These are phyloP conservation scores for Phyllostomus hastatus DNA, from an alignment of 2,113 vertebrate species.

Conservation along the genomic window DNA sequence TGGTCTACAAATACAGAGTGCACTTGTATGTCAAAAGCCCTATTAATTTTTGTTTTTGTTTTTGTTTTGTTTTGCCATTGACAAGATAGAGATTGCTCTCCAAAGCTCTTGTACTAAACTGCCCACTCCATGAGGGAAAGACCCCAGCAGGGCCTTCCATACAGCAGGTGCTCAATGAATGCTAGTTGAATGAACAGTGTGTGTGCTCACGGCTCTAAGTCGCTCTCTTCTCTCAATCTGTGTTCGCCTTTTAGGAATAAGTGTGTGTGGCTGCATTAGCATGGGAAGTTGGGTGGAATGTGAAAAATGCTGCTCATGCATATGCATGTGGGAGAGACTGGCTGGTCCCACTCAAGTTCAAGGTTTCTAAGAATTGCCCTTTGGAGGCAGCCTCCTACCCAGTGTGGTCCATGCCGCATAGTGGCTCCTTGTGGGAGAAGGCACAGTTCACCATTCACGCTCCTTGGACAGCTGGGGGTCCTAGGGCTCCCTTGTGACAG, in stretches of 20 bases:
- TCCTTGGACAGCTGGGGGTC: neutral
- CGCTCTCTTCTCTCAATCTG: neutral
- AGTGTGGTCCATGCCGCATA: neutral
- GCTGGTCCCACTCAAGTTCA: neutral
- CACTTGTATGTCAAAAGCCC: neutral
- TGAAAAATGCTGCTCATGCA: conserved; percentile 48
- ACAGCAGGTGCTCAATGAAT: neutral
- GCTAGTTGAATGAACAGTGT: neutral
- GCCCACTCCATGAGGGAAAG: neutral
- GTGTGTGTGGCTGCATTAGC: neutral
- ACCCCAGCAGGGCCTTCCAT: neutral
- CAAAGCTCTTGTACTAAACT: neutral
- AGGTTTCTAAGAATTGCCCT: conserved; percentile 57
- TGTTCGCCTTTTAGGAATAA: conserved; percentile 57
- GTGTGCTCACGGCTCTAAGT: neutral
- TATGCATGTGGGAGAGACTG: conserved; percentile 28
- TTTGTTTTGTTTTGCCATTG: neutral
- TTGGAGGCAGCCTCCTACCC: conserved; percentile 53
- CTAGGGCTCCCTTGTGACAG: neutral
- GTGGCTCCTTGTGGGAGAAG: neutral
- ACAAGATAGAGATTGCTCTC: neutral
- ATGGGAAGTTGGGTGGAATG: conserved; percentile 50
- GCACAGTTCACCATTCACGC: neutral
- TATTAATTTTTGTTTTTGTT: neutral
- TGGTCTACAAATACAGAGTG: neutral